Evolutionary conservation across 2,113 vertebrate genomes (phyloP), one percentile per base, ranked within the genome.

Genomic region (Tylochromis polylepis): DNA sequence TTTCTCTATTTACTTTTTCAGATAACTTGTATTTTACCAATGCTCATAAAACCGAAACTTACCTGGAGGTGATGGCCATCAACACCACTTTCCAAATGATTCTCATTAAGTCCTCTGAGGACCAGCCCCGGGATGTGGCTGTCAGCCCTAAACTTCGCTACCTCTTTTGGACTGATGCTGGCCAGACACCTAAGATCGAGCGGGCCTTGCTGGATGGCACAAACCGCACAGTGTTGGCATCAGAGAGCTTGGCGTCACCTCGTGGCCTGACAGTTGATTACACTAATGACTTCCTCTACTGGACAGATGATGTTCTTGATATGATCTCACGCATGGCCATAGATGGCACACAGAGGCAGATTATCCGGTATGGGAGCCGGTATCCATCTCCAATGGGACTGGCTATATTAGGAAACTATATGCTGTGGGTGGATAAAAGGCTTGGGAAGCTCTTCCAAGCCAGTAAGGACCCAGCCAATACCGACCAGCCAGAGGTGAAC

Each of bases 11-110:
- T 4, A 11, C 79, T 38, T 83, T 60, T 55, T 34, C 88, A 99
- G 98, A 97, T 90, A 99, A 99, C 89, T 96, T 99, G 84, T 99
- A 99, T 93, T 99, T 99, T 92, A 98, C 97, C 80, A 99, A 98
- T 85, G 97, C 96, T 53, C 98, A 98, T 89, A 87, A 94, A 20
- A 95, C 88, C 2, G 97, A 98, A 90, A 98, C 98, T 10, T 96
- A 97, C 85, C 90, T 99, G 49, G 98, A 99, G 95, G 96, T 99
- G 86, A 81, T 97, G n/a, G 94, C 96, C 58, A 96, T 99, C 94
- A 98, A 99, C 92, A 97, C 95, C 67, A 97, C 97, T 31, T 95
- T 96, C 78, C 97, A 97, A n/a, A 97, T 96, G 92, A 94, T 98
- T 72, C 97, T 99, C 43, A 92, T 98, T 43, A 99, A 97, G 96